Conservation (phyloP, 2,888 invertebrate species). For the Cremastinae sp. region DNA sequence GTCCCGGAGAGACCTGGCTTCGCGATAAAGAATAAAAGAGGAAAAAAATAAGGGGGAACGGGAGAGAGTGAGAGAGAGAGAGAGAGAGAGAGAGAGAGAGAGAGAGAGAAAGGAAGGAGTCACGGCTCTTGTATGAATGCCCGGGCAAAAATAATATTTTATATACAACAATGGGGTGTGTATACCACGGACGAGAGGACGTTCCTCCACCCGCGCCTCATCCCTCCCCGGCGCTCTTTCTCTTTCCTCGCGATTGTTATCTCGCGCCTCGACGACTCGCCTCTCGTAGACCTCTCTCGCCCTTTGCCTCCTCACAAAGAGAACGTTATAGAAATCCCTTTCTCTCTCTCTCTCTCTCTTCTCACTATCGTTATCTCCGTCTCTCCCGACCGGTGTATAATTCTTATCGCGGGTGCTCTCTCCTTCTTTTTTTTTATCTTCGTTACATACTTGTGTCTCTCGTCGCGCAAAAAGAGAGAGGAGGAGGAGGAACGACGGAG, state of each 20-base stretch:
- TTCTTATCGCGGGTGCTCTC: conserved; percentile 46
- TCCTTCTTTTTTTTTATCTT: conserved; percentile 19
- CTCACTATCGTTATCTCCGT: background rate
- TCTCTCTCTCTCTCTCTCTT: conserved; percentile 8
- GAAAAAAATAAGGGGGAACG: conserved; percentile 41
- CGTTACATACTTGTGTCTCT: conserved; percentile 51
- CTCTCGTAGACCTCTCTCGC: conserved; percentile 55
- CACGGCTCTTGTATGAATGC: conserved; percentile 69
- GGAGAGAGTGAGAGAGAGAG: no score
- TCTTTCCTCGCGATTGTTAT: conserved; percentile 73
- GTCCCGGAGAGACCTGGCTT: conserved; percentile 21
- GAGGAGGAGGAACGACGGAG: conserved; percentile 9
- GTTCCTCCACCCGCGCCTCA: conserved; percentile 60
- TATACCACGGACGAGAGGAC: conserved; percentile 51
- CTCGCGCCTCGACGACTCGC: conserved; percentile 66
- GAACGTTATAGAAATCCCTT: conserved; percentile 57
- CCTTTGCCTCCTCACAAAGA: conserved; percentile 59
- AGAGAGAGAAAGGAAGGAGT: conserved; percentile 43
- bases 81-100: conserved; percentile 26
- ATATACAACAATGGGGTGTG: conserved; percentile 73
- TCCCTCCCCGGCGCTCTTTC: conserved; percentile 33
- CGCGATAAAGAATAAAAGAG: conserved; percentile 50
- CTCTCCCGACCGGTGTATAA: conserved; percentile 21
- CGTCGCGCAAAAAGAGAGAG: conserved; percentile 12
- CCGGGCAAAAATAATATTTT: conserved; percentile 77